A percentile compares a stretch with the other conserved stretches of the same genome.
Evolutionary conservation across 2,888 invertebrate genomes (phyloP).

Genomic region (Tolmerus cingulatus): DNA sequence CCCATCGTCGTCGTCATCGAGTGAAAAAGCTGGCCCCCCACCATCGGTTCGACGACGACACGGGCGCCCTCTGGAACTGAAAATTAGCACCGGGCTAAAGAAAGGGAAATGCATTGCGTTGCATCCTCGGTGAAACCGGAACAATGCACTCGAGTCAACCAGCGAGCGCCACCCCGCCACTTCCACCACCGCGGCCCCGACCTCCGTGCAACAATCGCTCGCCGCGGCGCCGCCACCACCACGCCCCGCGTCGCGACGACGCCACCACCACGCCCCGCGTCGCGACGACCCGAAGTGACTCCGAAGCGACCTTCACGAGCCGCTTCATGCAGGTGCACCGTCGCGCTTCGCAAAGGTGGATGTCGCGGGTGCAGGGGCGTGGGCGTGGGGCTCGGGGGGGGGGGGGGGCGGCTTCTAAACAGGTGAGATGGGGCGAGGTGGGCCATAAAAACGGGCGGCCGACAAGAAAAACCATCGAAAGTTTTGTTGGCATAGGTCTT

Average conservation of each 20-base stretch:
- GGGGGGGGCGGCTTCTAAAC: neutral
- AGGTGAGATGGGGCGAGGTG: neutral
- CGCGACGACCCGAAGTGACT: neutral
- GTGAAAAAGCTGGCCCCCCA: neutral
- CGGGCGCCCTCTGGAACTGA: neutral
- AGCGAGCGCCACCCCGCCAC: neutral
- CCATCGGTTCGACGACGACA: neutral
- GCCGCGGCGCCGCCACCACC: neutral
- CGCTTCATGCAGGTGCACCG: neutral
- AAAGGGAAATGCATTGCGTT: neutral
- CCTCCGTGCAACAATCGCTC: neutral
- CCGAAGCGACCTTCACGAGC: neutral
- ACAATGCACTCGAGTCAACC: neutral
- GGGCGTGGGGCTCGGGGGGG: neutral
- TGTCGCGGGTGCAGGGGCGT: neutral
- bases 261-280: too few relatives aligned
- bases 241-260: neutral
- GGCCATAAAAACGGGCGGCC: neutral
- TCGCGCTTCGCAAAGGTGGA: neutral
- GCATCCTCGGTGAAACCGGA: neutral
- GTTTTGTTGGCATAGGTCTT: neutral
- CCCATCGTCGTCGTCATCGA: neutral
- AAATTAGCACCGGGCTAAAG: neutral
- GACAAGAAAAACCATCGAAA: neutral
- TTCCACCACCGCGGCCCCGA: neutral